Evolutionary conservation across 2,113 vertebrate genomes (phyloP), one percentile per base, ranked within the genome.

Genomic region (Leiothrix lutea): DNA sequence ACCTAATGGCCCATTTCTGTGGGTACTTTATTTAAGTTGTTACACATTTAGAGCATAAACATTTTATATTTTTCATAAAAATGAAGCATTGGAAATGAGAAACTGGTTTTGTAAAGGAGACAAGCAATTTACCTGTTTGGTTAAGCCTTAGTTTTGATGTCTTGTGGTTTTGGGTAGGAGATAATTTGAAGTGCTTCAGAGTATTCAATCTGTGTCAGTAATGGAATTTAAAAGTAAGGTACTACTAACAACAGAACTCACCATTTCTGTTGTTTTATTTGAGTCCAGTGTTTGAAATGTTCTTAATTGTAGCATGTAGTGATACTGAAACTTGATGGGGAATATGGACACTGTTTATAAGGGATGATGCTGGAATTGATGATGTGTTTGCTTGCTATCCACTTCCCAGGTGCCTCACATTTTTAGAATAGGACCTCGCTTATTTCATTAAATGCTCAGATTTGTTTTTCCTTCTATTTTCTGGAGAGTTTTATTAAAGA

Each of bases 121-220:
- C 54, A 61, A 80, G 60, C 1, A 11, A 53, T 97, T 95, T 94
- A 35, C 61, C 57, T 47, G 26, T 81, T 94, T 58, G 31, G 79
- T 91, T 91, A 93, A 80, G 53, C 53, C 74, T 96, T 50, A 80
- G 23, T 95, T 95, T 96, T 86, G 44, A 47, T 91, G 54, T 95
- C 90, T 80, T 70, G 5, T 66, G 24, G 36, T 85, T 96, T 96
- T 74, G 70, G 51, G n/a, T 80, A 80, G 35, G 57, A 91, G 79
- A 74, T 56, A 48, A 71, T 89, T 86, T 83, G 18, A 81, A 42
- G 44, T 86, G 14, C 16, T 92, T 88, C 45, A 58, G 36, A 64
- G n/a, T 64, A 45, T 78, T 83, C 47, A 64, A 38, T 89, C 73
- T 89, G 50, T 44, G 42, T 91, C 82, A 81, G 75, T 83, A 92